Conservation (phyloP, 2,888 invertebrate genomes). For the Nemotelus pantherinus region DNA sequence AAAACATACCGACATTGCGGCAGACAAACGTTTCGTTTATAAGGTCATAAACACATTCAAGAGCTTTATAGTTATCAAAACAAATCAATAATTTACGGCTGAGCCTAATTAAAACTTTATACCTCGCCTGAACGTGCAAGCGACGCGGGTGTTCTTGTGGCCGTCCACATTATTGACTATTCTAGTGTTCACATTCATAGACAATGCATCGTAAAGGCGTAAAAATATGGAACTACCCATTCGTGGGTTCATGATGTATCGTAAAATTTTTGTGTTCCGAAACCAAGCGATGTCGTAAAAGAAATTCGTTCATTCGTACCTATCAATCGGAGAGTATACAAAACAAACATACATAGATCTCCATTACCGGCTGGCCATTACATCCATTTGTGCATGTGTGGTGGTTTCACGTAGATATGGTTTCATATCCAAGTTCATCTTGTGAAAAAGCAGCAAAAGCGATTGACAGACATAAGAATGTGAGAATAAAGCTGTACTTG, state of each 20-base stretch:
- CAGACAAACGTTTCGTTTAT: too few species aligned
- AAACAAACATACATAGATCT: background rate
- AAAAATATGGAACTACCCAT: conserved; percentile 17
- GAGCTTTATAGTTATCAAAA: conserved; percentile 9
- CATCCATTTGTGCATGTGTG: too few species aligned
- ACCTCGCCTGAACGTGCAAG: conserved; percentile 1
- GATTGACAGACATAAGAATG: conserved; percentile 16
- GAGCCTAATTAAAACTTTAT: conserved; percentile 29
- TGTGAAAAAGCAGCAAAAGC: conserved; percentile 4
- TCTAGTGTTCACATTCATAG: conserved; percentile 18
- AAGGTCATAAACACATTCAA: background rate
- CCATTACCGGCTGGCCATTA: too few species aligned
- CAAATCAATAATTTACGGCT: conserved; percentile 28
- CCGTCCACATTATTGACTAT: conserved; percentile 3
- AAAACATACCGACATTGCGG: too few species aligned
- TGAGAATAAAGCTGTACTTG: conserved; percentile 17
- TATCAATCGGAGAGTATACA: conserved; percentile 23
- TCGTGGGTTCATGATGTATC: conserved; percentile 14
- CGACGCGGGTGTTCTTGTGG: conserved; percentile 14
- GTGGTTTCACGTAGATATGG: too few species aligned
- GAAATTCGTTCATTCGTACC: conserved; percentile 15
- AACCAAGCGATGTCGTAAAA: conserved; percentile 39
- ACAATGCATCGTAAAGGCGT: conserved; percentile 35
- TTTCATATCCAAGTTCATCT: too few species aligned
- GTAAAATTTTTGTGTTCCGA: conserved; percentile 33